phyloP scores from a whole-genome alignment of 2,888 invertebrate species.

The Tetranychus piercei region DNA sequence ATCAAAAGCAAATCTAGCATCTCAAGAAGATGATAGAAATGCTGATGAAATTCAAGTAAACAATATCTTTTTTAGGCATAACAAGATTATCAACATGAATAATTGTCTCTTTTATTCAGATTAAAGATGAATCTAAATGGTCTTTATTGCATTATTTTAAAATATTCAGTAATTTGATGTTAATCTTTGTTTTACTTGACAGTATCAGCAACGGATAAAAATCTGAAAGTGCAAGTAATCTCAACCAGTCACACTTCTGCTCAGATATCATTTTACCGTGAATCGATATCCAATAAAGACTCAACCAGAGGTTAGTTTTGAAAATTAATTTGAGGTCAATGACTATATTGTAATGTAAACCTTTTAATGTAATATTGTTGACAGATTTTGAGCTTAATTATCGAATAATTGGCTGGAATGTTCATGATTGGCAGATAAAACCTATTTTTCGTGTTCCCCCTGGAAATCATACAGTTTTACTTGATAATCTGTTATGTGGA shows the following conservation, averaged over 20 bases:
- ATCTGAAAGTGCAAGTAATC: conserved; percentile 22
- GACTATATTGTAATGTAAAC: not conserved
- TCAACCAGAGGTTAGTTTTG: not conserved
- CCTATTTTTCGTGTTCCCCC: conserved; percentile 5
- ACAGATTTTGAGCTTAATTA: conserved; percentile 11
- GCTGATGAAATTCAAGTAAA: no score
- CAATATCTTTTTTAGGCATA: no score
- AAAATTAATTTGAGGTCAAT: not conserved
- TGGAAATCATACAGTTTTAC: conserved; percentile 38
- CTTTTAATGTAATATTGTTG: not conserved
- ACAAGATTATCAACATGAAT: no score
- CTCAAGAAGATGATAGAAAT: not conserved
- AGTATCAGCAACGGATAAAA: conserved; percentile 3
- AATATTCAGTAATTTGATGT: not conserved
- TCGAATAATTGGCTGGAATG: conserved; percentile 8
- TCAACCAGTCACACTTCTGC: conserved; percentile 26
- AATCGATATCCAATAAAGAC: not conserved
- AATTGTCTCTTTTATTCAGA: no score
- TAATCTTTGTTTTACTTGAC: not conserved
- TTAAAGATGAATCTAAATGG: no score
- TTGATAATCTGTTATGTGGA: conserved; percentile 75
- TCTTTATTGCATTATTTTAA: no score
- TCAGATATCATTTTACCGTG: conserved; percentile 20
- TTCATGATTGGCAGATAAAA: conserved; percentile 14
- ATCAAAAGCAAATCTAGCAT: no score